Evolutionary conservation across 2,888 invertebrate genomes (phyloP).

Genomic region (Pardosa pseudoannulata): DNA sequence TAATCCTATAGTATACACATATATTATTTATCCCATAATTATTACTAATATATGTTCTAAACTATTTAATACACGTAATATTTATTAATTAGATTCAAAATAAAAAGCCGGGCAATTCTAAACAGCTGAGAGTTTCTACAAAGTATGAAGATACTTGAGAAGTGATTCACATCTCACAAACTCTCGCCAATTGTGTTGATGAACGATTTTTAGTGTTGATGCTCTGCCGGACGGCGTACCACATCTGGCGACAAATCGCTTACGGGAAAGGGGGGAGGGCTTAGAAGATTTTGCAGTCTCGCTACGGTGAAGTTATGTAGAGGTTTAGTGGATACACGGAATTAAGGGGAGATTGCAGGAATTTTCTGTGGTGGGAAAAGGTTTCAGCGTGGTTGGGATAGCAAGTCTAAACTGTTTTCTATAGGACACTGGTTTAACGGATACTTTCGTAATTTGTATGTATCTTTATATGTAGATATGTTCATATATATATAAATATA

Average conservation of each 20-base stretch:
- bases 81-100: too few species aligned
- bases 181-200: conserved; percentile 55
- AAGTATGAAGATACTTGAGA: conserved; percentile 12
- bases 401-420: too few species aligned
- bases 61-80: too few species aligned
- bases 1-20: too few species aligned
- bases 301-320: neutral
- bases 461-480: too few species aligned
- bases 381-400: neutral
- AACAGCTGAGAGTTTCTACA: conserved; percentile 38
- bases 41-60: too few species aligned
- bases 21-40: too few species aligned
- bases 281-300: neutral
- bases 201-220: conserved; percentile 55
- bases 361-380: too few species aligned
- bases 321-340: neutral
- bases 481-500: too few species aligned
- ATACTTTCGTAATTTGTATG: too few species aligned
- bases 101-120: conserved; percentile 53
- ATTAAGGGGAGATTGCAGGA: neutral
- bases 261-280: neutral
- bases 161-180: conserved; percentile 24
- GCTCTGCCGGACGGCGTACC: neutral
- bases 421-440: too few species aligned
- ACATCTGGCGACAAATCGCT: conserved; percentile 44